phyloP scores from a whole-genome alignment of 2,797 vertebrate genomes.

The Aeoliscus strigatus region DNA sequence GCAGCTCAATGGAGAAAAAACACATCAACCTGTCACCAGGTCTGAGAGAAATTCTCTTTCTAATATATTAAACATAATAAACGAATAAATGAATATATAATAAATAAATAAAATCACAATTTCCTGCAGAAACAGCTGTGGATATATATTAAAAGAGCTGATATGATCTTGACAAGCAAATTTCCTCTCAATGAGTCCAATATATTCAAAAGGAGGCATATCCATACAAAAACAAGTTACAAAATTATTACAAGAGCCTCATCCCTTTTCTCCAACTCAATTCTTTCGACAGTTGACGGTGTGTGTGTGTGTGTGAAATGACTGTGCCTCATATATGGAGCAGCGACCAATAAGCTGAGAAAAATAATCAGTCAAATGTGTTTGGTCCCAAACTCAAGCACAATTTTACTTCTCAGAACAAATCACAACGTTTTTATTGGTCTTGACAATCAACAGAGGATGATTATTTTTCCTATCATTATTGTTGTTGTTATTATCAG shows the following conservation, averaged over 20 bases:
- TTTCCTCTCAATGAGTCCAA: slow-evolving; percentile 68
- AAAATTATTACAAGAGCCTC: slow-evolving; percentile 54
- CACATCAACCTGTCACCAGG: slow-evolving; percentile 39
- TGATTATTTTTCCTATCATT: too few relatives aligned
- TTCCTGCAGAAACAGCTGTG: slow-evolving; percentile 67
- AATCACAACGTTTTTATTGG: slow-evolving; percentile 25
- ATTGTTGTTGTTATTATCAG: too few relatives aligned
- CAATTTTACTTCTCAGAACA: slow-evolving; percentile 13
- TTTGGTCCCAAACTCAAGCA: slow-evolving; percentile 19
- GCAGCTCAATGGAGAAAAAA: slow-evolving; percentile 1
- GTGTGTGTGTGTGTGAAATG: slow-evolving; percentile 16
- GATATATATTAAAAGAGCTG: slow-evolving; percentile 64
- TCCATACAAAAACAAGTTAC: slow-evolving; percentile 60
- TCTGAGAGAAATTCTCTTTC: slow-evolving; percentile 58
- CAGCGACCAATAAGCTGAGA: slow-evolving; percentile 32
- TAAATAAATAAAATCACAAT: slow-evolving; percentile 70
- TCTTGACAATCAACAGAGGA: slow-evolving; percentile 37
- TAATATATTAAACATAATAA: slow-evolving; percentile 66
- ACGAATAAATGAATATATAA: slow-evolving; percentile 63
- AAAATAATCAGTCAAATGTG: slow-evolving; percentile 17
- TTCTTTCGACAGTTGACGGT: slow-evolving; percentile 24
- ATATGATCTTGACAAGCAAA: slow-evolving; percentile 71
- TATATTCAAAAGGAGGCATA: slow-evolving; percentile 59
- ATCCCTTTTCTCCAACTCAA: slow-evolving; percentile 29
- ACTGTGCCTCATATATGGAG: slow-evolving; percentile 4